Evolutionary conservation across 2,888 invertebrate species (phyloP).

Genomic region (Cremastobaeus sp.): DNA sequence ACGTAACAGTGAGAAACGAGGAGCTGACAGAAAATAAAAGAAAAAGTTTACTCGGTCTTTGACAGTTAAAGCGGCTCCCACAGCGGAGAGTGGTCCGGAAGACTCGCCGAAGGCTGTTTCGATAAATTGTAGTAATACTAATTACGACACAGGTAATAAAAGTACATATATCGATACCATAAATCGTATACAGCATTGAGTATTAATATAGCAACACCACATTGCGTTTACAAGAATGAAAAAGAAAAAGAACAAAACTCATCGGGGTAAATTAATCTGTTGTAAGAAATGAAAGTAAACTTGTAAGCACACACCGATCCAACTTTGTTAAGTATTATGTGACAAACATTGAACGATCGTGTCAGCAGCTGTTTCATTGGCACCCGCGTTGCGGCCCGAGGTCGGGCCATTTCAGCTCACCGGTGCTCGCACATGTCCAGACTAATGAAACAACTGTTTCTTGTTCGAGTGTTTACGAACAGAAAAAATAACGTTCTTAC

Average conservation of each 20-base stretch:
- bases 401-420: not conserved
- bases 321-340: constrained; percentile 52
- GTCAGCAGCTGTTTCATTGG: constrained; percentile 35
- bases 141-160: constrained; percentile 62
- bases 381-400: not conserved
- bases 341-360: constrained; percentile 48
- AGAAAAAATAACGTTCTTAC: constrained; percentile 17
- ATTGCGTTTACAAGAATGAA: constrained; percentile 70
- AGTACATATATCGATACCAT: constrained; percentile 66
- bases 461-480: constrained; percentile 24
- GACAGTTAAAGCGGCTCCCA: constrained; percentile 13
- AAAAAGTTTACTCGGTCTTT: constrained; percentile 13
- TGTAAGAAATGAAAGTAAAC: constrained; percentile 63
- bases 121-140: constrained; percentile 30
- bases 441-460: constrained; percentile 31
- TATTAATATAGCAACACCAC: constrained; percentile 74
- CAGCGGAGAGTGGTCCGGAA: constrained; percentile 11
- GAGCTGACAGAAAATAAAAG: too few relatives aligned
- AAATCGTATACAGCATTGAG: constrained; percentile 67
- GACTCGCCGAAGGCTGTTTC: constrained; percentile 18
- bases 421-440: too few relatives aligned
- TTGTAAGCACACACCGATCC: constrained; percentile 62
- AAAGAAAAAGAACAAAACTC: constrained; percentile 35
- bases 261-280: constrained; percentile 23
- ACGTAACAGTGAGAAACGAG: too few relatives aligned